A percentile compares a stretch with the other conserved stretches of the same genome.
These are phyloP conservation scores for Sphenopsis melanotis DNA, from an alignment of 2,797 vertebrate species.

Conservation along the genomic window DNA sequence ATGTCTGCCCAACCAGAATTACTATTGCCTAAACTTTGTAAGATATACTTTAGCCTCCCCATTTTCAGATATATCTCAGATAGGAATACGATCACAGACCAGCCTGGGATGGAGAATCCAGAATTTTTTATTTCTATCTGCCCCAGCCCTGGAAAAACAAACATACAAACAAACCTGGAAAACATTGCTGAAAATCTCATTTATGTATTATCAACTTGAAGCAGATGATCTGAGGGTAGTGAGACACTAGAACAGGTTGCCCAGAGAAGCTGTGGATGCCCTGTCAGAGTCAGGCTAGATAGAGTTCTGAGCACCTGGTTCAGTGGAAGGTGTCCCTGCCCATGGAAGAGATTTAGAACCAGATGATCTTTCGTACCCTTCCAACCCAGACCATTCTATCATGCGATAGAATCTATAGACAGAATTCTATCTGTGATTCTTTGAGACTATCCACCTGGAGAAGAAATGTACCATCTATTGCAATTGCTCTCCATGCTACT, in stretches of 20 bases:
- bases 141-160: background rate
- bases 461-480: background rate
- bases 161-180: background rate
- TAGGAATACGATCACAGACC: background rate
- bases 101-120: background rate
- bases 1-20: background rate
- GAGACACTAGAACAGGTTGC: background rate
- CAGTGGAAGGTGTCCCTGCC: background rate
- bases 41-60: background rate
- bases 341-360: background rate
- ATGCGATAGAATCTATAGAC: no score
- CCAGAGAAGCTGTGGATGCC: background rate
- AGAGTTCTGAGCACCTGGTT: background rate
- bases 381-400: background rate
- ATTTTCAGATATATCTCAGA: background rate
- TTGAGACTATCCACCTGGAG: background rate
- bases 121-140: background rate
- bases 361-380: background rate
- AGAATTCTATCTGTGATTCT: background rate
- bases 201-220: background rate
- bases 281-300: fast-evolving
- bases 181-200: background rate
- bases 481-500: background rate
- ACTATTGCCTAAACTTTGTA: background rate
- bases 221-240: background rate